Evolutionary conservation across 2,888 invertebrate genomes (phyloP), one percentile per base, ranked within the genome.

Genomic region (Amphiduros pacificus): DNA sequence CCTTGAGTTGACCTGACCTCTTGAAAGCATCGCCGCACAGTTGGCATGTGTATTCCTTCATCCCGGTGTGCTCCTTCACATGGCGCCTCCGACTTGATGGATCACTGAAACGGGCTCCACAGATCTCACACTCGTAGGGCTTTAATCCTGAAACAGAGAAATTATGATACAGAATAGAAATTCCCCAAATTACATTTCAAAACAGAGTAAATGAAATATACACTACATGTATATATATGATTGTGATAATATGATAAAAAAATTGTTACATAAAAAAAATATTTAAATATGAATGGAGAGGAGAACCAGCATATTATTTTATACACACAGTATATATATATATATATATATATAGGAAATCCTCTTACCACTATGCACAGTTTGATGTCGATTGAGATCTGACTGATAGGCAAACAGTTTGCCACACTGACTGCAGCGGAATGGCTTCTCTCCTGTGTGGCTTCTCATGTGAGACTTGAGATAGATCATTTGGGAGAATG

Each of bases 331-430:
- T n/a, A 36, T 36, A 36, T 36, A 36, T 17, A 36, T 9, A 36
- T 11, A 36, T 11, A 11, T 11, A 9, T 11, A 36, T 17, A 36
- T 36, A 36, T 36, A 36, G 9, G 36, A 36, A 11, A 36, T 11
- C 17, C 36, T 11, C 64, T 65, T 63, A 77, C 79, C 78, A 65
- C 76, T 73, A 61, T 79, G 79, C 4, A 77, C 76, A 20, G 75
- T 75, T 62, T 73, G 73, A 60, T 79, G 79, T 53, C 79, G 61
- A 17, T 68, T 74, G n/a, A 77, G 70, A 65, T 80, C 80, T 11
- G 80, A 79, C 48, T 74, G 75, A 66, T 80, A 77, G 41, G 77
- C 76, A 69, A 80, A 80, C 2, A 67, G 66, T 64, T 78, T 77
- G 6, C 64, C 65, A 67, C 80, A 80, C 26, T 67, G 64, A 9